Conservation (phyloP, 2,888 invertebrate species). For the Smittia sp. region DNA sequence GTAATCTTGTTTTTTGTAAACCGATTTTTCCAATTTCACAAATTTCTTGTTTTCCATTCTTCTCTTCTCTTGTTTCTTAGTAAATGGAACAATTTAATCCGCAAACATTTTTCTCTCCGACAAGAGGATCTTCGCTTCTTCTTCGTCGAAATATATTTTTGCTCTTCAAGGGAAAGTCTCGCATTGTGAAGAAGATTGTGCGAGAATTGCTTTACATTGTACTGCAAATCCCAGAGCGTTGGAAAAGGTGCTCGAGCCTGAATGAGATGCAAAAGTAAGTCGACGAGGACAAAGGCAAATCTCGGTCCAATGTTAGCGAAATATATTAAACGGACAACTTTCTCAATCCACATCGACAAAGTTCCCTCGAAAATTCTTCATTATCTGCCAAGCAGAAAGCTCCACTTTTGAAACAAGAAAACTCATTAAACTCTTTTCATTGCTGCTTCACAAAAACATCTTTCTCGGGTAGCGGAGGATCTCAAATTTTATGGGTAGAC, state of each 20-base stretch:
- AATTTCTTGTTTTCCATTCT: conserved; percentile 3
- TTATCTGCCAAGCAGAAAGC: conserved; percentile 5
- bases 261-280: too few relatives aligned
- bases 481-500: not conserved
- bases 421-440: conserved; percentile 31
- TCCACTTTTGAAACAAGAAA: not conserved
- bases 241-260: too few relatives aligned
- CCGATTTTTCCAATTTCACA: conserved; percentile 19
- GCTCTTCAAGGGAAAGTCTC: not conserved
- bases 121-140: not conserved
- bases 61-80: not conserved
- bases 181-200: too few relatives aligned
- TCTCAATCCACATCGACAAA: not conserved
- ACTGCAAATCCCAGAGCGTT: too few relatives aligned
- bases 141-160: not conserved
- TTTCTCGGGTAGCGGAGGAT: not conserved
- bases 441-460: not conserved
- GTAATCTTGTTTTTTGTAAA: conserved; percentile 22
- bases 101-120: not conserved
- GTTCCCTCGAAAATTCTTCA: not conserved
- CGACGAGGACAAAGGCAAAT: too few relatives aligned
- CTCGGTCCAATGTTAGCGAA: too few relatives aligned
- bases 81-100: conserved; percentile 6
- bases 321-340: too few relatives aligned
- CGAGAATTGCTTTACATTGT: too few relatives aligned